Conservation (phyloP, 2,888 invertebrate genomes). For the Hanleya hanleyi region DNA sequence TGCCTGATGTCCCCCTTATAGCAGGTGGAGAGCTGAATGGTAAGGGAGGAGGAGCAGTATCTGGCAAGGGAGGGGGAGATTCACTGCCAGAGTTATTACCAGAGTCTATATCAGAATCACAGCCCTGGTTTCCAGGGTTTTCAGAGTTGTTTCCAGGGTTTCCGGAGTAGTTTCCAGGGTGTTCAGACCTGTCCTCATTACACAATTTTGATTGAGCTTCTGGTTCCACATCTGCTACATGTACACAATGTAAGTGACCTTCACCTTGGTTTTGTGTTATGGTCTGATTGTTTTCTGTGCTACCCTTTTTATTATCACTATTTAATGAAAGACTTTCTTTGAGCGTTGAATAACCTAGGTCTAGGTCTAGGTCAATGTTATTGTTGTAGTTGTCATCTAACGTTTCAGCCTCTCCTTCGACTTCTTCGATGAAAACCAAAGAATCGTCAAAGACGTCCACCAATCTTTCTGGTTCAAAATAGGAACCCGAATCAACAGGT, state of each 20-base stretch:
- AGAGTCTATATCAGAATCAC: conserved; percentile 45
- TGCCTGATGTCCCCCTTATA: too few relatives aligned
- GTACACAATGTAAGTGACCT: background rate
- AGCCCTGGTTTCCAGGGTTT: background rate
- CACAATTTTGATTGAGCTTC: background rate
- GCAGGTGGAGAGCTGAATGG: background rate
- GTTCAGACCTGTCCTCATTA: background rate
- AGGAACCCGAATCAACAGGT: background rate
- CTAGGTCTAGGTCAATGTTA: background rate
- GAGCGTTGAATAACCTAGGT: background rate
- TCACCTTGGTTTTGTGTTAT: too few relatives aligned
- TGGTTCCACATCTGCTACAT: background rate
- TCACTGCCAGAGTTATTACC: conserved; percentile 18
- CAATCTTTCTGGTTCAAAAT: background rate
- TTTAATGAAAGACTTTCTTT: background rate
- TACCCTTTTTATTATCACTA: background rate
- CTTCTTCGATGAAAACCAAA: background rate
- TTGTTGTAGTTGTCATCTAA: background rate
- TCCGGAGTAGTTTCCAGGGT: background rate
- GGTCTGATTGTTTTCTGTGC: background rate
- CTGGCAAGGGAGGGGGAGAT: conserved; percentile 51
- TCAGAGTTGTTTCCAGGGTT: too few relatives aligned
- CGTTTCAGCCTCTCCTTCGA: background rate
- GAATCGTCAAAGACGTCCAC: background rate
- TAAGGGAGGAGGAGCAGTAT: conserved; percentile 46